Evolutionary conservation across 2,888 invertebrate species (phyloP), one percentile per base, ranked within the genome.

Genomic region (Scotopteryx bipunctaria): DNA sequence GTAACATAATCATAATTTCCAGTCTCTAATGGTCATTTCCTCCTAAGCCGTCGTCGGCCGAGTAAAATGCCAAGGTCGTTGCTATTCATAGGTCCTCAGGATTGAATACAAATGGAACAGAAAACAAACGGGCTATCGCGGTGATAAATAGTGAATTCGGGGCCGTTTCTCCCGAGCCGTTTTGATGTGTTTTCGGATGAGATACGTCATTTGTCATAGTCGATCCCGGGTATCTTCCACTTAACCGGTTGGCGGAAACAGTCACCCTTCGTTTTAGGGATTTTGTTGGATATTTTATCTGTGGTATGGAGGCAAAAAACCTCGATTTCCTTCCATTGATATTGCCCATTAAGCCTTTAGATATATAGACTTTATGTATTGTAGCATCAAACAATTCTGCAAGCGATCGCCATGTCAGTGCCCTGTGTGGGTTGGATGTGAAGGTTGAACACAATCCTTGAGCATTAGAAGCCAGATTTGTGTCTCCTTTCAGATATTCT

Each of bases 121-220:
- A 57, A 61, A 59, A 61, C 59, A 59, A 57, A 57, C 57, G 40
- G 38, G 23, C 37, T 41, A 44, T 52, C 32, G 31, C 43, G 37
- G 64, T 67, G 67, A 75, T 68, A 72, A 72, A 72, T 68, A 66
- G 61, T 57, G 48, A 57, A 64, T 66, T 65, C 52, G 61, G 55
- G n/a, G 52, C 49, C 51, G 59, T 55, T 60, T 44, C 50, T 48
- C 43, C 58, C 48, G 57, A 47, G 48, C 56, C 55, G 57, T 64
- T 71, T 75, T 71, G 71, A 66, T 66, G 66, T 69, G 68, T 65
- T 67, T 63, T 61, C 63, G 60, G 61, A 67, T 66, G 60, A 64
- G 63, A 61, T 46, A 60, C 55, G 55, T 68, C 69, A 75, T 78
- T 76, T 78, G 72, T 76, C 77, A 73, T 72, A 65, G 68, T 55